Evolutionary conservation across 2,888 invertebrate species (phyloP), one percentile per base, ranked within the genome.

Genomic region (Cordilura impudica): DNA sequence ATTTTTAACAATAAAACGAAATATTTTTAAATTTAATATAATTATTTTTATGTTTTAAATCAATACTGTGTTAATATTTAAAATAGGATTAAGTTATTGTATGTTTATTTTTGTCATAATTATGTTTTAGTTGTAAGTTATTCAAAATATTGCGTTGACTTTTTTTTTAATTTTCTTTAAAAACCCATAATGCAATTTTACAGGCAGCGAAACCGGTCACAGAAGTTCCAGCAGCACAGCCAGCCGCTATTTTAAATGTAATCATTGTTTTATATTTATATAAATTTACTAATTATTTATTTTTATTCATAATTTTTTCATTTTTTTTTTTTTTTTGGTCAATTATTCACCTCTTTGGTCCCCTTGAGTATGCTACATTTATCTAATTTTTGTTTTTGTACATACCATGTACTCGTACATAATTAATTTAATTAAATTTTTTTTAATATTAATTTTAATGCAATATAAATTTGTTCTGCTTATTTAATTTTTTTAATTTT

Each of bases 121-220:
- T 56, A 49, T 45, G 47, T 43, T 45, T 19, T 18, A 51, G 51
- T 26, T n/a, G 4, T 39, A 39, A 39, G n/a, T 39, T 31, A 54
- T 39, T 39, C 18, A 43, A 21, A 16, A 39, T 39, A 45, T 39
- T 19, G 3, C n/a, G 29, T 47, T 18, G 21, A 12, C 10, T 7
- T 21, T 43, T 54, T 2, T 21, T 75, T n/a, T 53, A 60, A 35
- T 54, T 61, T 58, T 58, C 47, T 66, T 26, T 35, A 60, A 47
- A 61, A 75, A 45, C 69, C 74, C 65, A 75, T 70, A 70, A 21
- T 76, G 76, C 78, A 85, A 88, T 93, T 92, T 93, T 93, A 88
- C 93, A 93, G 93, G 93, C 93, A 91, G 92, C 92, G 91, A 93
- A 93, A 91, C 93, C 93, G 91, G 92, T 92, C 90, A 92, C 92